Evolutionary conservation across 2,888 invertebrate genomes (phyloP), one percentile per base, ranked within the genome.

Genomic region (Margaritifera margaritifera): DNA sequence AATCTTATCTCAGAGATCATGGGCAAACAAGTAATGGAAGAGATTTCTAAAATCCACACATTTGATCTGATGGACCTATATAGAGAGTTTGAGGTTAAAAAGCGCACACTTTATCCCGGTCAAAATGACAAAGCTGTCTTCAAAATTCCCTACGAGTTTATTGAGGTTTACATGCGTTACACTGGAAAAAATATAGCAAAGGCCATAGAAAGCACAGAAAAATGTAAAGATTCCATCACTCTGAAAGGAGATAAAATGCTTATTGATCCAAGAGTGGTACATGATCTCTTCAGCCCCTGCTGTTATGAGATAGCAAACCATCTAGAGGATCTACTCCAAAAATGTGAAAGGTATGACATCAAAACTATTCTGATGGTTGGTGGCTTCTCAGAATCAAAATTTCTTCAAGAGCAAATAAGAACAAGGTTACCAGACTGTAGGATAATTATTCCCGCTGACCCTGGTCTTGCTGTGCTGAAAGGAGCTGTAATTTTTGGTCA

Each of bases 291-390:
- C 59, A 53, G 54, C 20, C 51, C 22, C 22, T 51, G 52, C 6
- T 19, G 52, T 15, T 27, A 22, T 18, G 25, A 65, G 51, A 53
- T 65, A 31, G 58, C 31, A 52, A 24, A 19, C 22, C 27, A 20
- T 24, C 58, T 65, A 15, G 20, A 25, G 8, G 59, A 65, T 22
- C 27, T 59, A 25, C 27, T 65, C 5, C 22, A 51, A 0, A 20
- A 51, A 52, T 18, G 27, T 52, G 59, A 59, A 42, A 53, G 25
- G 25, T 4, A 2, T 11, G 27, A 22, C 4, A 42, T 65, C n/a
- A 65, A 65, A n/a, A 53, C 58, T 27, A 51, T 65, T 8, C 31
- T 65, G 25, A 58, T 65, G 11, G 65, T 65, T 4, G 65, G 60
- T 24, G 65, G 65, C 11, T 65, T 52, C 27, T 18, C 65, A 11